Base-by-base conservation (phyloP, 2,113 vertebrate genomes). In the Aspidoscelis tigris region DNA sequence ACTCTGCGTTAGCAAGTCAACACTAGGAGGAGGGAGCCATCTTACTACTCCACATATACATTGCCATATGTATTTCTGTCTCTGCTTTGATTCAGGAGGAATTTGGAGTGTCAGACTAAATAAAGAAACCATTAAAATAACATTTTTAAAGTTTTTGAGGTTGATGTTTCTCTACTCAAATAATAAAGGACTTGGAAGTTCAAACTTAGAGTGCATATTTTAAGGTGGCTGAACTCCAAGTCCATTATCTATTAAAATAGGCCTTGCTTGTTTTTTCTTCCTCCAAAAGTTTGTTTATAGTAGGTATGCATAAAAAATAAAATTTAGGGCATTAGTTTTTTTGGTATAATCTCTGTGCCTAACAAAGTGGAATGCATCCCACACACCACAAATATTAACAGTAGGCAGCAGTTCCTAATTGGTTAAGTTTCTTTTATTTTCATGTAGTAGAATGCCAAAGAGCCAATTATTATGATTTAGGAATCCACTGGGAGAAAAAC, bases 61-160 rank as follows among this genome's bases (percentile, higher is more conserved):
- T 74, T 68, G 21, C 33, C 73, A 39, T 7, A 58, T 26, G 24
- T 41, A 21, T 39, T 87, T 71, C 78, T 80, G 69, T 21, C 77
- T 80, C 68, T 79, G 68, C 84, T 20, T 16, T 84, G 16, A 26
- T 77, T 88, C 41, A 84, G 84, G 88, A 80, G 85, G 87, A 53
- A 88, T 75, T 47, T 55, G 44, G 84, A 85, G 73, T 88, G 77
- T 50, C 82, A 43, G 84, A 71, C 22, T 78, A 87, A 79, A 64
- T 78, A 90, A 89, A 75, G 75, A 91, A 89, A 86, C 74, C 69
- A 86, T 72, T 78, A 77, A 88, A 90, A 84, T 74, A 89, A 81
- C 83, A 88, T 93, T 86, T 87, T 82, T 89, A 65, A 81, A 0
- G 88, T 90, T 92, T 90, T 90, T 91, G 90, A 89, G 91, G 87